Evolutionary conservation across 2,888 invertebrate genomes (phyloP), one percentile per base, ranked within the genome.

Genomic region (Itoplectis maculator): DNA sequence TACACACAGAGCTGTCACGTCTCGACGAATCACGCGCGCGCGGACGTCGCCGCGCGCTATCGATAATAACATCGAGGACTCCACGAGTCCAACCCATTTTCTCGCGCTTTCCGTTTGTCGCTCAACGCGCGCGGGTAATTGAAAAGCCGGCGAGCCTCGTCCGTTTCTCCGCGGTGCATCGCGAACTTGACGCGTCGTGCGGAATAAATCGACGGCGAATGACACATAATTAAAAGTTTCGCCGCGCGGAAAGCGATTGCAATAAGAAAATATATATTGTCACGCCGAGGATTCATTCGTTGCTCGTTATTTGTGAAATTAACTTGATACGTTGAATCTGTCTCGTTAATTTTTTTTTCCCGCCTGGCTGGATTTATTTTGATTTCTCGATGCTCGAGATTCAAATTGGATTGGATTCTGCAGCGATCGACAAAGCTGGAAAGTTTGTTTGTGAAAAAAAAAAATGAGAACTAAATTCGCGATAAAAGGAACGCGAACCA

Each of bases 1-100:
- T 76, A 63, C 79, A 51, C 81, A 51, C 79, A 51, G 79, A 51
- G 63, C 51, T 70, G 81, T 81, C 79, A 68, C n/a, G n/a, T n/a
- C 68, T 45, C 47, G 29, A 3, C 29, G 29, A 5, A 29, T 54
- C n/a, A n/a, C n/a, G n/a, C n/a, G n/a, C n/a, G n/a, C n/a, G n/a
- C 47, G 45, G 49, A 51, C 66, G 47, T 63, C 51, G 15, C 29
- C 29, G 42, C 42, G 51, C 51, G 56, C 35, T 54, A 73, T 73
- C 72, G 66, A 66, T 79, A 79, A 79, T 79, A 68, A 59, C 45
- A 65, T 65, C 65, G 47, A 40, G 73, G 20, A 18, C 40, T 66
- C 73, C 68, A 47, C 59, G 59, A 49, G 51, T 51, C 49, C 18
- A 18, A 13, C 35, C 59, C 35, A 18, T 37, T 59, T 29, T 29